Conservation (phyloP, 2,797 vertebrate species). For the Thamnophis elegans region DNA sequence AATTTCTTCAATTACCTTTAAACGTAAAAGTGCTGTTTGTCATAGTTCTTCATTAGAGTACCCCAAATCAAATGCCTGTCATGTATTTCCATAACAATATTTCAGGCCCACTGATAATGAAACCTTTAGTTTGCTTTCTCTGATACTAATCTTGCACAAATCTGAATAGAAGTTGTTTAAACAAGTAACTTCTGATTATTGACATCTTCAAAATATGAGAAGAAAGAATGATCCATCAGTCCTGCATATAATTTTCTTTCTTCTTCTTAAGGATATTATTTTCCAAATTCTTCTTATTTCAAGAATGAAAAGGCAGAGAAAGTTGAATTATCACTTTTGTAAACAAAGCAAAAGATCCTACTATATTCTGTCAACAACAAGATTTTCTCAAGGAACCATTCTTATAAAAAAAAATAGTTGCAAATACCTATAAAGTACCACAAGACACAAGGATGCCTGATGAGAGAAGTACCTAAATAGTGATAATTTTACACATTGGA, state of each 20-base stretch:
- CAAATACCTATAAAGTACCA: not conserved
- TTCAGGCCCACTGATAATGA: not conserved
- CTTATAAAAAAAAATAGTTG: not conserved
- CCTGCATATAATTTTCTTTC: not conserved
- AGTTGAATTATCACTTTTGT: not conserved
- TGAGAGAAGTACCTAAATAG: not conserved
- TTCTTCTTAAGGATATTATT: not conserved
- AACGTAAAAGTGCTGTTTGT: not conserved
- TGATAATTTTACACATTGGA: not conserved
- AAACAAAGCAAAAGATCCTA: not conserved
- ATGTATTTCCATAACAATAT: not conserved
- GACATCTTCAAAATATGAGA: not conserved
- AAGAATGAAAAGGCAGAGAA: not conserved
- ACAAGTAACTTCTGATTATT: not conserved
- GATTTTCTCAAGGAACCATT: not conserved
- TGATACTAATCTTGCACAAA: rapidly evolving
- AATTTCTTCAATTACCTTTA: not conserved
- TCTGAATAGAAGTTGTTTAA: not conserved
- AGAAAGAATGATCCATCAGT: not conserved
- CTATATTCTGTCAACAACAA: not conserved
- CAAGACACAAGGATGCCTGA: not conserved
- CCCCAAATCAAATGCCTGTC: not conserved
- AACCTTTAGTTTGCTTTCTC: not conserved
- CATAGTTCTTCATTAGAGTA: not conserved
- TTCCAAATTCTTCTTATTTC: not conserved